These are phyloP conservation scores for Capra hircus DNA, from an alignment of 2,113 vertebrate species.

Conservation along the genomic window DNA sequence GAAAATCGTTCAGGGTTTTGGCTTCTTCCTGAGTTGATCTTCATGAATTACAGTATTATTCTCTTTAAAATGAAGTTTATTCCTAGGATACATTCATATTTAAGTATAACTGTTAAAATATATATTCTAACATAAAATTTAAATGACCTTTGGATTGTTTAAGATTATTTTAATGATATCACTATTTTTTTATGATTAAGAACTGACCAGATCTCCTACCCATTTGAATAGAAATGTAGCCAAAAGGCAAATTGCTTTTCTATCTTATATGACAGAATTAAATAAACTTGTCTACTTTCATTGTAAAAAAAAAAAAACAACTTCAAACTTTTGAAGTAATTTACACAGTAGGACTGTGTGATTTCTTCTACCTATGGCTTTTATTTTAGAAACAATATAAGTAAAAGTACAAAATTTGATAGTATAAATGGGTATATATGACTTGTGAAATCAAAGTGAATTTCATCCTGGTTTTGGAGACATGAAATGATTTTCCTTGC, in stretches of 20 bases:
- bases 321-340: neutral
- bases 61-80: constrained; percentile 5
- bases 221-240: neutral
- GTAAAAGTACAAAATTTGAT: neutral
- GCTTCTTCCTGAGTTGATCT: neutral
- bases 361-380: neutral
- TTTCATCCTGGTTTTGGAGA: neutral
- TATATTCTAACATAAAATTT: constrained; percentile 21
- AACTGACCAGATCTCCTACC: neutral
- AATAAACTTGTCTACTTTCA: neutral
- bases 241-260: constrained; percentile 8
- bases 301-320: neutral
- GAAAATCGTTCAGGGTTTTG: neutral
- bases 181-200: constrained; percentile 41
- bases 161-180: constrained; percentile 21
- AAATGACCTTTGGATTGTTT: neutral
- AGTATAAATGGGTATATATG: neutral
- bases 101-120: constrained; percentile 13
- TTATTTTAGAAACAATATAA: neutral
- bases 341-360: neutral
- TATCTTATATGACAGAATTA: neutral
- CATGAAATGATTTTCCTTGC: neutral
- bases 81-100: neutral
- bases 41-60: neutral
- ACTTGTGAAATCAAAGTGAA: neutral